Evolutionary conservation across 2,113 vertebrate genomes (phyloP), one percentile per base, ranked within the genome.

Genomic region (Planiliza haematocheilus): DNA sequence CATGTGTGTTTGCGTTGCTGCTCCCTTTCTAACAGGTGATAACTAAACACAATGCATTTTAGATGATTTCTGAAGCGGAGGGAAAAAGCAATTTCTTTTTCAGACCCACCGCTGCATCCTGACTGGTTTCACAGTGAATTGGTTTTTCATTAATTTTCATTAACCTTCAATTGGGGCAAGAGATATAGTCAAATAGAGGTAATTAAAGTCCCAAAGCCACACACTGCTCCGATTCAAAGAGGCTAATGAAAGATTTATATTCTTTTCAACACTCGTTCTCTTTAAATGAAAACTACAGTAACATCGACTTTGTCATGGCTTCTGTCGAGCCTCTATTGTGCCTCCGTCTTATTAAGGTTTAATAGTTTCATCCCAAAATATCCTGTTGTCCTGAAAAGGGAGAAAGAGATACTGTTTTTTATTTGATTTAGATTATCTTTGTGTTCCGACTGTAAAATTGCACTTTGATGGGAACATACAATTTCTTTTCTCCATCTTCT

Each of bases 181-280:
- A 76, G 70, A 87, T 90, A 80, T 50, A 67, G 64, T 80, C 85
- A 83, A 88, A 83, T 55, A 70, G 72, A 79, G 78, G 73, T 85
- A 76, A 86, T 89, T 87, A 87, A 86, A 78, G 75, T 70, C 74
- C 63, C 82, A 78, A 81, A 78, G 65, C 61, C 63, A 65, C 56
- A 68, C 43, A 45, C 38, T 46, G 69, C 48, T 70, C 81, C 56
- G 41, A 73, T 37, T 79, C 71, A 52, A n/a, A 62, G 21, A 71
- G 79, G 50, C 74, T 91, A 86, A 90, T 91, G 64, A 81, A 88
- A 91, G 75, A 91, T 90, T 82, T 72, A 84, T 82, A 85, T 82
- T 82, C 70, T 70, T 86, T 90, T 88, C 72, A 82, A 82, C 24
- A 39, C 30, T 60, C 42, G 52, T 68, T 90, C 69, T 77, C 79